Evolutionary conservation across 2,888 invertebrate genomes (phyloP).

Genomic region (Melanophora roralis): DNA sequence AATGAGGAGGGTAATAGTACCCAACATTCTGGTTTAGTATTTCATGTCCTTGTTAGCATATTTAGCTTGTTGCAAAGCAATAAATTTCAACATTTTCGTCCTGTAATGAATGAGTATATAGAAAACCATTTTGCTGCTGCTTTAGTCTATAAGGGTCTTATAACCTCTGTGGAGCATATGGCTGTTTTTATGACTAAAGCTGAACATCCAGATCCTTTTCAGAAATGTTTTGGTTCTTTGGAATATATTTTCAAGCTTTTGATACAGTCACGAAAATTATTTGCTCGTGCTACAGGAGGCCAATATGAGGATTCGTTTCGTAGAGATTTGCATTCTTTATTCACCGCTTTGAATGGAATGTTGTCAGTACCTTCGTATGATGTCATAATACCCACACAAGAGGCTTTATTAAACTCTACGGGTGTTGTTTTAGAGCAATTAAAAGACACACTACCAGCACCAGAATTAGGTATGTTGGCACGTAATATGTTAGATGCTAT

Average conservation of each 20-base stretch:
- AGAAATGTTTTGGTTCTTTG: slow-evolving; percentile 92
- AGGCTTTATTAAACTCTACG: slow-evolving; percentile 88
- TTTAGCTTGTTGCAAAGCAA: slow-evolving; percentile 92
- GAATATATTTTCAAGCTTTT: slow-evolving; percentile 96
- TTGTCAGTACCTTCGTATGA: slow-evolving; percentile 83
- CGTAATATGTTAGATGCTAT: slow-evolving; percentile 87
- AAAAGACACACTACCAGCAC: slow-evolving; percentile 83
- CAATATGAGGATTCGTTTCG: slow-evolving; percentile 93
- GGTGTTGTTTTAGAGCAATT: slow-evolving; percentile 91
- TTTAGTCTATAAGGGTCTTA: slow-evolving; percentile 92
- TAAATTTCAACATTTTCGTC: slow-evolving; percentile 95
- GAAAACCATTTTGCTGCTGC: slow-evolving; percentile 96
- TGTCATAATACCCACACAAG: slow-evolving; percentile 87
- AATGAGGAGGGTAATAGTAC: slow-evolving; percentile 95
- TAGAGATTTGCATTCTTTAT: slow-evolving; percentile 87
- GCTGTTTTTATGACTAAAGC: slow-evolving; percentile 91
- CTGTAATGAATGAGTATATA: slow-evolving; percentile 95
- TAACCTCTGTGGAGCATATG: slow-evolving; percentile 93
- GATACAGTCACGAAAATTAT: slow-evolving; percentile 90
- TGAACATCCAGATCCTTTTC: slow-evolving; percentile 92
- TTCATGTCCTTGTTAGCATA: slow-evolving; percentile 94
- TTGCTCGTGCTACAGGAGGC: slow-evolving; percentile 91
- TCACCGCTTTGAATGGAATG: slow-evolving; percentile 88
- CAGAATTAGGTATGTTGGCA: slow-evolving; percentile 88
- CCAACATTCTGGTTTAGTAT: slow-evolving; percentile 92